Evolutionary conservation across 2,797 vertebrate species (phyloP).

Genomic region (Benthosema pterotum): DNA sequence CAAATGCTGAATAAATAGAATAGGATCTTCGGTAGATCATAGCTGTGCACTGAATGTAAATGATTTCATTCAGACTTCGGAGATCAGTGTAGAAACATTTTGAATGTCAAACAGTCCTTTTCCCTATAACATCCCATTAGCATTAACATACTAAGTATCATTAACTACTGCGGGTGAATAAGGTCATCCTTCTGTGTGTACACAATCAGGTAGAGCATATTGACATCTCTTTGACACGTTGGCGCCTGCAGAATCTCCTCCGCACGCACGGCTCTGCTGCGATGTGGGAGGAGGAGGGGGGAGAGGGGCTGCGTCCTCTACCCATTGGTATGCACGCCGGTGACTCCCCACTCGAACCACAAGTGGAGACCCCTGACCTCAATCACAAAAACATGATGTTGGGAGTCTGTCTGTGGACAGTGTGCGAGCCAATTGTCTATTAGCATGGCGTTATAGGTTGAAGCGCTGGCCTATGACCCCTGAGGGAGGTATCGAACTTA

Average conservation of each 20-base stretch:
- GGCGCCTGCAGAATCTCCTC: constrained; percentile 8
- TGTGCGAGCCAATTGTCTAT: not conserved
- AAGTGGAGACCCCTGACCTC: not conserved
- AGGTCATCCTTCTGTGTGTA: constrained; percentile 14
- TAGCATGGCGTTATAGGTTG: not conserved
- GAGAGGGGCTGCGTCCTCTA: constrained; percentile 34
- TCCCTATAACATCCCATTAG: constrained; percentile 13
- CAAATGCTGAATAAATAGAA: no score
- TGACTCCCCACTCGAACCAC: not conserved
- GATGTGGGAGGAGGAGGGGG: not conserved
- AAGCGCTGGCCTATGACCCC: constrained; percentile 12
- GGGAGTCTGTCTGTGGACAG: not conserved
- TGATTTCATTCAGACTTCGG: not conserved
- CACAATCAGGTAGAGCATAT: constrained; percentile 52
- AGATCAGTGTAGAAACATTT: not conserved
- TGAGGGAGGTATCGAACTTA: constrained; percentile 3
- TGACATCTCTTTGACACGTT: constrained; percentile 39
- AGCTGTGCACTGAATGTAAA: not conserved
- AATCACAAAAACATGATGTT: not conserved
- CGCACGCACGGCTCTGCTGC: not conserved
- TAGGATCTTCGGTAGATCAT: no score
- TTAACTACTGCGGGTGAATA: constrained; percentile 35
- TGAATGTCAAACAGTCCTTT: not conserved
- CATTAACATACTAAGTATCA: constrained; percentile 29
- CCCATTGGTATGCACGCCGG: not conserved